Evolutionary conservation across 23 tunicate species (phyloP).

Genomic region (Botrylloides violaceus): DNA sequence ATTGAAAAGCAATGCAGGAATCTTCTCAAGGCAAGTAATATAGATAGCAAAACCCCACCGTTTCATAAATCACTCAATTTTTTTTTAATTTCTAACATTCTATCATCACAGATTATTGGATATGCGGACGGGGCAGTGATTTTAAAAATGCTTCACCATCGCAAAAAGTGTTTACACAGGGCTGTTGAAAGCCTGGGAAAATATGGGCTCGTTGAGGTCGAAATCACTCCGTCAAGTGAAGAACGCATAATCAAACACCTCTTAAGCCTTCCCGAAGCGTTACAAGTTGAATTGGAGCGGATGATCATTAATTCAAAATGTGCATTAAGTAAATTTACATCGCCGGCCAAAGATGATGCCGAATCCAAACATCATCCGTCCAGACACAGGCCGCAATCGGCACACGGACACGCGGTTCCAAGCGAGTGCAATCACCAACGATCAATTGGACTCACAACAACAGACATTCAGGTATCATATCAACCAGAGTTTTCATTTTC

Average conservation of each 20-base stretch:
- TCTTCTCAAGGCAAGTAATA: conserved; percentile 43
- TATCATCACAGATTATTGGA: conserved; percentile 42
- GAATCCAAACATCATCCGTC: neutral
- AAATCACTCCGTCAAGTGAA: conserved; percentile 60
- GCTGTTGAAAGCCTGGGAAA: conserved; percentile 70
- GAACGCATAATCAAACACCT: conserved; percentile 57
- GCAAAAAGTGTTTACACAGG: conserved; percentile 53
- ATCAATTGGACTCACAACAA: conserved; percentile 45
- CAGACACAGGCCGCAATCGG: neutral
- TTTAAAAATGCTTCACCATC: conserved; percentile 78
- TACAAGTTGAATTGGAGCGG: conserved; percentile 63
- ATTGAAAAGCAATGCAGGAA: conserved; percentile 51
- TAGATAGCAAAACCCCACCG: neutral
- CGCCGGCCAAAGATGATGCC: neutral
- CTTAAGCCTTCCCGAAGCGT: conserved; percentile 50
- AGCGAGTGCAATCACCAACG: conserved; percentile 78
- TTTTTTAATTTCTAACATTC: neutral
- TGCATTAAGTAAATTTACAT: conserved; percentile 35
- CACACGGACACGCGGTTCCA: neutral
- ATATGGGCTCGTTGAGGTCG: conserved; percentile 65
- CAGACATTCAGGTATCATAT: conserved; percentile 53
- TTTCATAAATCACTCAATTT: neutral
- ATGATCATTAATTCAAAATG: conserved; percentile 67
- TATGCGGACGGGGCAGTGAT: conserved; percentile 57
- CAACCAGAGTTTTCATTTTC: neutral